Percentiles rank a stretch among this genome's conserved stretches.
Conservation (phyloP, 2,797 vertebrate species). For the Sylvia borin region DNA sequence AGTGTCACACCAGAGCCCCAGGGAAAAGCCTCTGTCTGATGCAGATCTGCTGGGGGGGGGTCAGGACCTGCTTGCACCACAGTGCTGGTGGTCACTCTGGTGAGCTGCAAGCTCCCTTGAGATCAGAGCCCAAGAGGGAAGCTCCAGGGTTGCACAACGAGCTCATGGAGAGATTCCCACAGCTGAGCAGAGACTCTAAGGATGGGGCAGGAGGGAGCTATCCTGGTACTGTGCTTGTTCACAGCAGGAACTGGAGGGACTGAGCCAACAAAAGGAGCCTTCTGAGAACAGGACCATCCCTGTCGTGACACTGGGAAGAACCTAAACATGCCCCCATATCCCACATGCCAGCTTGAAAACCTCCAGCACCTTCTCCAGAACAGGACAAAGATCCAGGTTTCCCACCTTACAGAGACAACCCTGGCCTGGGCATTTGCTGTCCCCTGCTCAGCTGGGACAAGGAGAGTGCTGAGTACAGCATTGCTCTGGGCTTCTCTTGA, state of each 20-base stretch:
- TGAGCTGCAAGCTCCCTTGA: conserved; percentile 55
- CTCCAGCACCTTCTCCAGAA: background rate
- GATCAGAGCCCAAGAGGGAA: conserved; percentile 74
- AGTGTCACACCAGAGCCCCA: background rate
- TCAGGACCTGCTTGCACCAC: conserved; percentile 3
- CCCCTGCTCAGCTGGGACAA: background rate
- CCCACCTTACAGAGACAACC: background rate
- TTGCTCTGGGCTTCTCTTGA: background rate
- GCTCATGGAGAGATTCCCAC: conserved; percentile 71
- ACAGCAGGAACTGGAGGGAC: background rate
- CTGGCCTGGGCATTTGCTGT: background rate
- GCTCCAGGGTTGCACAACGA: conserved; percentile 70
- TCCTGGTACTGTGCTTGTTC: background rate
- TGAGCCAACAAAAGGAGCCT: background rate
- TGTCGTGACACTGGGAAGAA: background rate
- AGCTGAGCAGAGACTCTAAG: conserved; percentile 27
- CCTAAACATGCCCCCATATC: background rate
- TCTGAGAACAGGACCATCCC: background rate
- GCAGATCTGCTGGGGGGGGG: conserved; percentile 15
- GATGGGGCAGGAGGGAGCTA: background rate
- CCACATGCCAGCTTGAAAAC: background rate
- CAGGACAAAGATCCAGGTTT: background rate
- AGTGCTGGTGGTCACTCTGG: conserved; percentile 64
- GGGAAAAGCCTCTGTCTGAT: background rate
- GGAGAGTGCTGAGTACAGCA: background rate